Base-by-base conservation (phyloP, 2,888 invertebrate genomes). In the Conchocele bisecta region DNA sequence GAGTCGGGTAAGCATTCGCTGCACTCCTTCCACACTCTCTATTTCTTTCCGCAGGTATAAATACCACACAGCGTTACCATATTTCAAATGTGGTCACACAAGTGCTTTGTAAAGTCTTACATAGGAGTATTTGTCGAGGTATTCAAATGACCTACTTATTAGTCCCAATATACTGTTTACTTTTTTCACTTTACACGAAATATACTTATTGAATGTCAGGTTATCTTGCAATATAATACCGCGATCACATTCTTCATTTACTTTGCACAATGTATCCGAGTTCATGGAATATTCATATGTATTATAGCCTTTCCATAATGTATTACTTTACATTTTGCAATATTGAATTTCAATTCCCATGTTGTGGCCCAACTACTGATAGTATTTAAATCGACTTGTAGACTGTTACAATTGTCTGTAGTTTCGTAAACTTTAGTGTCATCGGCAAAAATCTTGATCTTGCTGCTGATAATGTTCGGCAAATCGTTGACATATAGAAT, bases 151-250 rank as follows among this genome's bases (percentile, higher is more conserved):
- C 53, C 61, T 46, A 7, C 11, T 33, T 1, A 69, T 61, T 11
- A 69, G 33, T 13, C 54, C 53, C 13, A 56, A 15, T 15, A 63
- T 63, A 35, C 51, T 63, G 33, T 69, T 69, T 13, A 58, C 57
- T 42, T 69, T 69, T 17, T 63, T 63, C 26, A 69, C 29, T 29
- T 69, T 69, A 22, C 15, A 41, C 13, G 63, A 29, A 13, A 63
- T 57, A 39, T 65, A 51, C 26, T 57, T 46, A n/a, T 9, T 35
- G 33, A 64, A 64, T 41, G 44, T 64, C n/a, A 64, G 17, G 31
- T 56, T 50, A 20, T 33, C 39, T 65, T 65, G 39, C 28, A 65
- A 48, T 17, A 46, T 50, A 13, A 60, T 51, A 28, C 60, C 39
- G n/a, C 48, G 29, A 28, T 39, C 39, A n/a, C 4, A 39, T 41